Evolutionary conservation across 1,140 invertebrate species (phyloP).

Genomic region (Papilio dardanus): DNA sequence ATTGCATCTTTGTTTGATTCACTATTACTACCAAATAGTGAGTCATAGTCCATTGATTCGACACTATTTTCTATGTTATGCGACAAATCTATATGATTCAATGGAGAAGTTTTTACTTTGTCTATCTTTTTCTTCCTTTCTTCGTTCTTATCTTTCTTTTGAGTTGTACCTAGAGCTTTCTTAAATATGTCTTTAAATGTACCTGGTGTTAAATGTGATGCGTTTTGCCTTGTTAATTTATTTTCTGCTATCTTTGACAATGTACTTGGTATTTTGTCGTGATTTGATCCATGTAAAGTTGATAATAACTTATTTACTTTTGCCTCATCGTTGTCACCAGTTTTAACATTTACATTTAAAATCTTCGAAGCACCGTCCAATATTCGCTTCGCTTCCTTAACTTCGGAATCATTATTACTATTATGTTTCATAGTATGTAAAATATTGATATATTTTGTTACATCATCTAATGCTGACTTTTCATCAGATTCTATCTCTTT

Average conservation of each 20-base stretch:
- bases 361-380: constrained; percentile 50
- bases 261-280: constrained; percentile 15
- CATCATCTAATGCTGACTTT: constrained; percentile 44
- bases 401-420: constrained; percentile 48
- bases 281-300: constrained; percentile 40
- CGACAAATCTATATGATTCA: neutral
- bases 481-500: constrained; percentile 43
- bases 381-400: constrained; percentile 52
- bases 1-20: constrained; percentile 39
- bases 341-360: constrained; percentile 39
- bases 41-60: constrained; percentile 20
- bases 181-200: constrained; percentile 39
- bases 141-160: neutral
- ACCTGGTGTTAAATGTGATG: constrained; percentile 17
- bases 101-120: neutral
- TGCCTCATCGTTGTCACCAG: constrained; percentile 40
- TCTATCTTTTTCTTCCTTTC: neutral
- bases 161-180: neutral
- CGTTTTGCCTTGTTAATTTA: constrained; percentile 12
- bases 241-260: constrained; percentile 32
- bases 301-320: constrained; percentile 51
- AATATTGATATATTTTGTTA: constrained; percentile 55
- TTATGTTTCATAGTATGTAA: constrained; percentile 53
- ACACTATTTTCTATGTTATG: constrained; percentile 31
- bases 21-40: constrained; percentile 40